phyloP scores from a whole-genome alignment of 2,888 invertebrate species.

The Hoplodrina blanda region DNA sequence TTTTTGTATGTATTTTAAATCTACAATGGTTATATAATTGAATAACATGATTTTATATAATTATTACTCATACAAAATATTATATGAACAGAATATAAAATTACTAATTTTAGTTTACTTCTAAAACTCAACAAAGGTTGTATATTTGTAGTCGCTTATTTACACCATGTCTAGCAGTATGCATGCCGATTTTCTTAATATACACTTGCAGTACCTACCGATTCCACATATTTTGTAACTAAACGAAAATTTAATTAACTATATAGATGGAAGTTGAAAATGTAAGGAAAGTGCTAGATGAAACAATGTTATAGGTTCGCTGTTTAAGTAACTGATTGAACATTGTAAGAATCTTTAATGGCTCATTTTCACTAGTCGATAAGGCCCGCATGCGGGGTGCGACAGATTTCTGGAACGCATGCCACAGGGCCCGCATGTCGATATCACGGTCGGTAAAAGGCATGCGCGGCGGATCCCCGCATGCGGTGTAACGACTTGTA shows the following conservation, averaged over 20 bases:
- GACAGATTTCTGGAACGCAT: too few relatives aligned
- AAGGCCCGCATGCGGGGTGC: too few relatives aligned
- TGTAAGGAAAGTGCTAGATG: too few relatives aligned
- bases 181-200: conserved; percentile 35
- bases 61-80: conserved; percentile 19
- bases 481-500: too few relatives aligned
- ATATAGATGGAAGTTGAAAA: background rate
- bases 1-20: conserved; percentile 44
- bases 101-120: conserved; percentile 27
- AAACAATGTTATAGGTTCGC: background rate
- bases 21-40: conserved; percentile 23
- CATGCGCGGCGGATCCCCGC: too few relatives aligned
- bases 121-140: conserved; percentile 53
- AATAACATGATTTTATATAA: conserved; percentile 25
- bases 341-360: conserved; percentile 2
- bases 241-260: background rate
- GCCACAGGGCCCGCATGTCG: too few relatives aligned
- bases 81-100: conserved; percentile 30
- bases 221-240: background rate
- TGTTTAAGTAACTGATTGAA: background rate
- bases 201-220: too few relatives aligned
- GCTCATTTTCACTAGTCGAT: too few relatives aligned
- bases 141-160: conserved; percentile 37
- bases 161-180: conserved; percentile 28
- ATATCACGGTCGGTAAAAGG: too few relatives aligned